These are phyloP conservation scores for Pontoporia blainvillei DNA, from an alignment of 2,113 vertebrate genomes.

Conservation along the genomic window DNA sequence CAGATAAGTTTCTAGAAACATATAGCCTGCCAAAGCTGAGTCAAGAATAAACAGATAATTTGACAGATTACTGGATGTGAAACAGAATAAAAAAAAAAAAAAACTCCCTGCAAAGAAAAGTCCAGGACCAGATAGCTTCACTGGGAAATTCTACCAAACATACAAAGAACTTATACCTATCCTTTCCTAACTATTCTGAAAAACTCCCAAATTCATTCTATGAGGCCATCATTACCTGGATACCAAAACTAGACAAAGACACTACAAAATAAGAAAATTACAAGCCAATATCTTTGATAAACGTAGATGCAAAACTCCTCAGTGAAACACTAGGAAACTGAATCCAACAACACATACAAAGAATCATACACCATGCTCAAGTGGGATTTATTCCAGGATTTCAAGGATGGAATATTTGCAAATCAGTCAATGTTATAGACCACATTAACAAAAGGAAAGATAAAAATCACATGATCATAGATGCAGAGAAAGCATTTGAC, in stretches of 20 bases:
- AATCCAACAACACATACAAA: not conserved
- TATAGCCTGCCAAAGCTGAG: not conserved
- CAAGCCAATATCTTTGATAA: not conserved
- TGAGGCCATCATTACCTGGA: not conserved
- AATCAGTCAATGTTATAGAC: not conserved
- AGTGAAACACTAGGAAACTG: not conserved
- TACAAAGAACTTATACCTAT: not conserved
- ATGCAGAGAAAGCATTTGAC: not conserved
- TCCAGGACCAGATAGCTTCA: not conserved
- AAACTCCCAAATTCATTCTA: not conserved
- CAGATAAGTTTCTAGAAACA: not conserved
- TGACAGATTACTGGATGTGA: not conserved
- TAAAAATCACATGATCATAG: not conserved
- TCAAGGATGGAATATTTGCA: not conserved
- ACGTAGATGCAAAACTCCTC: not conserved
- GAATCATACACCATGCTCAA: not conserved
- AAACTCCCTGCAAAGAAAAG: not conserved
- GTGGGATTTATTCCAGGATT: not conserved
- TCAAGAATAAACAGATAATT: not conserved
- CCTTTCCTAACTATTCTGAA: not conserved
- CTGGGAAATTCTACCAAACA: not conserved
- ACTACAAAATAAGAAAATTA: not conserved
- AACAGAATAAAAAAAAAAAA: accelerated
- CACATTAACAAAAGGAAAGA: not conserved
- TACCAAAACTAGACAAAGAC: not conserved